phyloP scores from a whole-genome alignment of 2,113 vertebrate genomes.

The Sceloporus undulatus region DNA sequence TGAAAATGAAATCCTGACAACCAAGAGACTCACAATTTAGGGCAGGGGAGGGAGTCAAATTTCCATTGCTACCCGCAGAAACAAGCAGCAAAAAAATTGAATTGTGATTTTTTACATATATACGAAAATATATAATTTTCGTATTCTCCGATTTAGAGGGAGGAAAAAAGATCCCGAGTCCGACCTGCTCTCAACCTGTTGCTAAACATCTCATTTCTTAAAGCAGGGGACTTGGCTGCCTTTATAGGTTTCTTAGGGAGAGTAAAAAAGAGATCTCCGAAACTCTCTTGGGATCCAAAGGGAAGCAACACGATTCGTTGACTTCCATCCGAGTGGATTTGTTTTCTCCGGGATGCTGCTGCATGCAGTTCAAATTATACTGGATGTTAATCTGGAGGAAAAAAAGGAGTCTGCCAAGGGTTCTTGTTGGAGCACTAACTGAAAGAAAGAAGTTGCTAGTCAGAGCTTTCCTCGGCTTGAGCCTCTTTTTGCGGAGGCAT shows the following conservation, averaged over 20 bases:
- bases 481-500: too few relatives aligned
- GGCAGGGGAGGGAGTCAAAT: too few relatives aligned
- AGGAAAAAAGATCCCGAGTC: background rate
- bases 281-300: too few relatives aligned
- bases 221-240: background rate
- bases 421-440: too few relatives aligned
- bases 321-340: background rate
- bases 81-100: background rate
- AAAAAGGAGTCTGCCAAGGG: too few relatives aligned
- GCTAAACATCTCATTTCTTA: background rate
- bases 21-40: background rate
- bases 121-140: background rate
- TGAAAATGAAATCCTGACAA: slow-evolving; percentile 1
- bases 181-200: background rate
- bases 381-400: too few relatives aligned
- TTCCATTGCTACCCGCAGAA: background rate
- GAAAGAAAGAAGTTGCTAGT: too few relatives aligned
- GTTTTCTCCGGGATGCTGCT: too few relatives aligned
- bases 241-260: background rate
- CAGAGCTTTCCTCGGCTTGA: too few relatives aligned
- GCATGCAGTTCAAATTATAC: too few relatives aligned
- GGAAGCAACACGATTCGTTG: background rate
- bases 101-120: background rate
- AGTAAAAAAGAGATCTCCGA: too few relatives aligned
- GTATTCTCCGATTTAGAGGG: background rate